Conservation (phyloP, 2,797 vertebrate species). For the Pampus argenteus region DNA sequence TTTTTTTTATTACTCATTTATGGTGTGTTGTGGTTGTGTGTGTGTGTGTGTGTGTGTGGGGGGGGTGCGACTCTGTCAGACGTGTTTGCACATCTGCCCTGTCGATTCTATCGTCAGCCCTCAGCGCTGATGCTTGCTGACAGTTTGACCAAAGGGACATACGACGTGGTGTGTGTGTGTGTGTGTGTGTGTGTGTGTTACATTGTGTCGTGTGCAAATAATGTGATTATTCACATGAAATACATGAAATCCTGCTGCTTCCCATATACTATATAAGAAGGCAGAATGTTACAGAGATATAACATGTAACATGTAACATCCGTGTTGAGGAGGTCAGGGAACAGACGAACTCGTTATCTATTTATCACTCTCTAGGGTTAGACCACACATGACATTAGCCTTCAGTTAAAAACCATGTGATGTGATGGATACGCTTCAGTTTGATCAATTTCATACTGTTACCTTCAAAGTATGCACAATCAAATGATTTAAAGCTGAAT, state of each 20-base stretch:
- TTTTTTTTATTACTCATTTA: constrained; percentile 47
- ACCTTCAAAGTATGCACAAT: not conserved
- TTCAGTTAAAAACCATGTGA: not conserved
- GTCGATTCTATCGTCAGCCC: constrained; percentile 60
- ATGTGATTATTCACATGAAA: too few species aligned
- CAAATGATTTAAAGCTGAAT: too few species aligned
- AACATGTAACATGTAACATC: too few species aligned
- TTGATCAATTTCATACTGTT: not conserved
- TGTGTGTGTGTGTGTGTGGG: too few species aligned
- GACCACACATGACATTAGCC: not conserved
- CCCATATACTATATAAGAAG: constrained; percentile 15
- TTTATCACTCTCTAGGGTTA: not conserved
- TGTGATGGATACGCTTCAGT: not conserved
- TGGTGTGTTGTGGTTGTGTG: constrained; percentile 39
- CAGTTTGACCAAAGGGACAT: constrained; percentile 51
- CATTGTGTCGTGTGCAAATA: not conserved
- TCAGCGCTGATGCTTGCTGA: constrained; percentile 68
- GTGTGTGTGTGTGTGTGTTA: constrained; percentile 34
- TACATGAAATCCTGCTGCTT: constrained; percentile 22
- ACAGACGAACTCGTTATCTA: too few species aligned
- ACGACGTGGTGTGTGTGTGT: constrained; percentile 21
- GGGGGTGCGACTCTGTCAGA: constrained; percentile 36
- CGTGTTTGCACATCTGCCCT: constrained; percentile 82
- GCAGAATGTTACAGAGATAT: not conserved
- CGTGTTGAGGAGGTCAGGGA: not conserved